These are phyloP conservation scores for Entomobrya proxima DNA, from an alignment of 2,888 invertebrate species.

Conservation along the genomic window DNA sequence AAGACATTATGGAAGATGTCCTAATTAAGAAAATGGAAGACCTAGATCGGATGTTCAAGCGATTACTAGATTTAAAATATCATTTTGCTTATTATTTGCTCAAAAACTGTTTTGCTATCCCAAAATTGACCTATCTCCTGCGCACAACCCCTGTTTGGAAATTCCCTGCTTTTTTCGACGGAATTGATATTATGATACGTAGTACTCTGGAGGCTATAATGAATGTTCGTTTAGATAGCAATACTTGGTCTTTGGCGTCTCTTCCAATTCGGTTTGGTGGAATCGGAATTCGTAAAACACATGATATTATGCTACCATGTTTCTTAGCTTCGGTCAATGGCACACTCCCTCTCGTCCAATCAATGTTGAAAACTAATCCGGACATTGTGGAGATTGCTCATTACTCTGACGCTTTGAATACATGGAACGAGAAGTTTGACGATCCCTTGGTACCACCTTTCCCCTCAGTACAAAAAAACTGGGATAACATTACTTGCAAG, in stretches of 20 bases:
- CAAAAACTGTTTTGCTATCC: background rate
- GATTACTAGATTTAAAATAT: background rate
- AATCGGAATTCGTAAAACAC: background rate
- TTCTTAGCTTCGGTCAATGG: background rate
- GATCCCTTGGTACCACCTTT: too few species aligned
- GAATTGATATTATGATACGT: background rate
- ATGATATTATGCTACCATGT: background rate
- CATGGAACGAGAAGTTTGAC: too few species aligned
- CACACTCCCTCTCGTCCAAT: background rate
- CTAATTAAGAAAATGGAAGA: background rate
- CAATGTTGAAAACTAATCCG: too few species aligned
- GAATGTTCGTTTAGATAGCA: background rate
- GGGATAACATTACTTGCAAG: too few species aligned
- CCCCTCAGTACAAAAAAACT: too few species aligned
- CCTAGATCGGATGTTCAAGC: background rate
- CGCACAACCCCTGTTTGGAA: background rate
- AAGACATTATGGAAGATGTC: too few species aligned
- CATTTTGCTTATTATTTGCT: conserved; percentile 8
- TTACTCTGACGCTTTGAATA: too few species aligned
- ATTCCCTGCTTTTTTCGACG: background rate
- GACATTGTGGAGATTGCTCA: too few species aligned
- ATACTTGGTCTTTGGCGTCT: background rate
- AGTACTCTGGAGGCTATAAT: background rate
- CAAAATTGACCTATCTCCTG: background rate
- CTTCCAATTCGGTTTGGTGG: background rate